Conservation (phyloP, 2,113 vertebrate species). For the Lathamus discolor region DNA sequence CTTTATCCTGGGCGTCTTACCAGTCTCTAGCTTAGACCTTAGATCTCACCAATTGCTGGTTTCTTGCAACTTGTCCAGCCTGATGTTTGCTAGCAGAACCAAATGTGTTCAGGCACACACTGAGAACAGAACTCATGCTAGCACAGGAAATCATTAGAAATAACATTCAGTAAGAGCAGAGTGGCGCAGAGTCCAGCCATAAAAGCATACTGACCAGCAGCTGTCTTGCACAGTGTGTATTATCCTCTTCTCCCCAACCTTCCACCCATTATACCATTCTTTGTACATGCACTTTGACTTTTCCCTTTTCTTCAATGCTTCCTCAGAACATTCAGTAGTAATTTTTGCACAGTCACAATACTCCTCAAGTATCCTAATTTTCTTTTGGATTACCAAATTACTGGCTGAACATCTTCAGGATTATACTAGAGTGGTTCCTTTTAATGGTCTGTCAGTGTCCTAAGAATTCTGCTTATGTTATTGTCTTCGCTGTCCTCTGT, state of each 20-base stretch:
- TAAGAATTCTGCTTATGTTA: background rate
- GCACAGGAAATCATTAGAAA: background rate
- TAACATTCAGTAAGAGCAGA: background rate
- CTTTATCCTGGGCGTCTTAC: background rate
- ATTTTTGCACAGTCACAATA: background rate
- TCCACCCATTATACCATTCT: background rate
- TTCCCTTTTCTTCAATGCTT: background rate
- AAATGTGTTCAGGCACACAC: fast-evolving
- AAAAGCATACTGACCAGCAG: background rate
- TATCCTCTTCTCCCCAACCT: background rate
- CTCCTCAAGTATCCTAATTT: background rate
- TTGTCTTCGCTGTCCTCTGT: background rate
- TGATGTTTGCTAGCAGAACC: background rate
- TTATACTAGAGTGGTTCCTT: background rate
- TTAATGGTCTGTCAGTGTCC: background rate
- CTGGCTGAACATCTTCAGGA: background rate
- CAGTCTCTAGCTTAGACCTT: background rate
- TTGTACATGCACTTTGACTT: background rate
- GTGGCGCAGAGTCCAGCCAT: background rate
- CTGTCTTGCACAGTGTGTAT: background rate
- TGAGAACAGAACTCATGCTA: background rate
- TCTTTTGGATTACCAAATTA: background rate
- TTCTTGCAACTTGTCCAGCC: background rate
- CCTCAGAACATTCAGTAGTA: background rate
- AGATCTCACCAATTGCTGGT: background rate